Conservation (phyloP, 2,113 vertebrate genomes). For the Tiliqua scincoides region DNA sequence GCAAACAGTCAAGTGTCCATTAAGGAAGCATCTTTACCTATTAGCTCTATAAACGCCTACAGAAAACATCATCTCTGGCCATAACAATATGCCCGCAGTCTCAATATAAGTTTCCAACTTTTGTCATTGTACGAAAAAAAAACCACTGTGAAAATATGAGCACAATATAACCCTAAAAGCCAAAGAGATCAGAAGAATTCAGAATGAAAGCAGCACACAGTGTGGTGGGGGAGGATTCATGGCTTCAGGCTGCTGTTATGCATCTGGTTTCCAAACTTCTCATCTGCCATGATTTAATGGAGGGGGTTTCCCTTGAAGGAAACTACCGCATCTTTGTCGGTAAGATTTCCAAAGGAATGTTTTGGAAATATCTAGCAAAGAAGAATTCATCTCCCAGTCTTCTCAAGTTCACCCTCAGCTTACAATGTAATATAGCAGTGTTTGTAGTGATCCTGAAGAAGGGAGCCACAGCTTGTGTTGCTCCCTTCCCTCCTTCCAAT, state of each 20-base stretch:
- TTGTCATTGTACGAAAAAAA: not conserved
- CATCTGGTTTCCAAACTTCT: not conserved
- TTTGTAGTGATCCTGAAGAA: not conserved
- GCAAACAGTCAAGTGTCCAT: not conserved
- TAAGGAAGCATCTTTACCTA: not conserved
- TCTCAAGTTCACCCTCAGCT: not conserved
- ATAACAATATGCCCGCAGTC: not conserved
- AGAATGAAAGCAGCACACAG: not conserved
- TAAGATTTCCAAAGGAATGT: not conserved
- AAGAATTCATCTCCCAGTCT: not conserved
- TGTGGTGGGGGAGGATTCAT: not conserved
- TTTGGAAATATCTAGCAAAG: not conserved
- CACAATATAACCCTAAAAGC: not conserved
- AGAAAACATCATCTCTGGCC: not conserved
- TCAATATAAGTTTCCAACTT: too few relatives aligned
- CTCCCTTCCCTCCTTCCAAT: not conserved
- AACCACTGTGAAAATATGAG: not conserved
- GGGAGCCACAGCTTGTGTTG: too few relatives aligned
- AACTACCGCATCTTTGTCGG: not conserved
- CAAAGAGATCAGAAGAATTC: not conserved
- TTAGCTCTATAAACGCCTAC: not conserved
- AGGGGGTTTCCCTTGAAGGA: slow-evolving; percentile 8
- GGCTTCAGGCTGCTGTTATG: not conserved
- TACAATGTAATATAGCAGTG: not conserved
- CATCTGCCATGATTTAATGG: not conserved